Percentiles rank a stretch among this genome's conserved stretches.
phyloP scores from a whole-genome alignment of 2,888 invertebrate species.

The Leptopilina myrica region DNA sequence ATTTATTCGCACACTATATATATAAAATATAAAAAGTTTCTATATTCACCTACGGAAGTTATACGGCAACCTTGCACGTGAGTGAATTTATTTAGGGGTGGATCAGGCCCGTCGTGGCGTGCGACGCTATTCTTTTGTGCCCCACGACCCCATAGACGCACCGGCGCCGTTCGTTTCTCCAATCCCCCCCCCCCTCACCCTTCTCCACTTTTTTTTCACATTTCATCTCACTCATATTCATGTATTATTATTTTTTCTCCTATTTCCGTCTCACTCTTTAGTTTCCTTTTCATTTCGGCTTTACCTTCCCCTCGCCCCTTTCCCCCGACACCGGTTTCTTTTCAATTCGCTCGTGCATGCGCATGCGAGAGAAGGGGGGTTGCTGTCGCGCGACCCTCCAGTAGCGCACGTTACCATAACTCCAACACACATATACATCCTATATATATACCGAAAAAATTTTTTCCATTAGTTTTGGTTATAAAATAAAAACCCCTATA shows the following conservation, averaged over 20 bases:
- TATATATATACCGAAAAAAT: not conserved
- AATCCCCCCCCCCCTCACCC: slow-evolving; percentile 44
- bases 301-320: no score
- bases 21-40: not conserved
- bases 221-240: slow-evolving; percentile 48
- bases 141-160: slow-evolving; percentile 64
- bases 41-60: slow-evolving; percentile 45
- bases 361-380: slow-evolving; percentile 66
- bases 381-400: slow-evolving; percentile 67
- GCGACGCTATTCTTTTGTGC: slow-evolving; percentile 75
- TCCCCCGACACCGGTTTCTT: slow-evolving; percentile 49
- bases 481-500: not conserved
- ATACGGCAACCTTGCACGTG: slow-evolving; percentile 68
- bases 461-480: not conserved
- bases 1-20: no score
- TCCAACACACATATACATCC: no score
- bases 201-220: slow-evolving; percentile 40
- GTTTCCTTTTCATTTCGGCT: slow-evolving; percentile 8
- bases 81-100: slow-evolving; percentile 71
- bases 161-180: slow-evolving; percentile 62
- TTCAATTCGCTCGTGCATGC: slow-evolving; percentile 66
- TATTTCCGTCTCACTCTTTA: slow-evolving; percentile 42
- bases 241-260: slow-evolving; percentile 44
- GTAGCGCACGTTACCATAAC: slow-evolving; percentile 49
- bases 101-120: slow-evolving; percentile 68